Conservation (phyloP, 2,797 vertebrate species). For the Phalanger gymnotis region DNA sequence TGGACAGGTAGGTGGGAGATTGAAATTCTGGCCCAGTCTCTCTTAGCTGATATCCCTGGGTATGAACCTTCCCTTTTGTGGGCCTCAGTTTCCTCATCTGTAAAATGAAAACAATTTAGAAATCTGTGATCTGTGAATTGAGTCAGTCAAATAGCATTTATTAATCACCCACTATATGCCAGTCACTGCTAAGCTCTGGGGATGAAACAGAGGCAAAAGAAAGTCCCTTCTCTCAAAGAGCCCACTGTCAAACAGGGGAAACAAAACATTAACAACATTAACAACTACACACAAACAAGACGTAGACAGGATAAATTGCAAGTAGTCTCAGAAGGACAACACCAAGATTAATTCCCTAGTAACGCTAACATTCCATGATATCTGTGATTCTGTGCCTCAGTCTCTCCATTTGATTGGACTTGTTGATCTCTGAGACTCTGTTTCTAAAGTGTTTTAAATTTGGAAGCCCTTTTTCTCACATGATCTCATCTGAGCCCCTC, state of each 20-base stretch:
- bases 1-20: background rate
- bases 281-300: background rate
- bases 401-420: background rate
- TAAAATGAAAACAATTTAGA: slow-evolving; percentile 7
- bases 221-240: background rate
- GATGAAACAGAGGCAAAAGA: background rate
- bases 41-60: background rate
- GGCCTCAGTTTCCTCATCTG: background rate
- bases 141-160: background rate
- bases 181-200: background rate
- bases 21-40: background rate
- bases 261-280: background rate
- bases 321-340: background rate
- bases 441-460: background rate
- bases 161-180: background rate
- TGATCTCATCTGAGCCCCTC: background rate
- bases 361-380: background rate
- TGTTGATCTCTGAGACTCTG: background rate
- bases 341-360: background rate
- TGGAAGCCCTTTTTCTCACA: background rate
- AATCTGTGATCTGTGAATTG: background rate
- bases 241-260: background rate
- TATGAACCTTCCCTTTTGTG: background rate
- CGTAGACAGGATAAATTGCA: background rate
- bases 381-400: background rate